Percentiles rank a stretch among this genome's conserved stretches.
Conservation (phyloP, 2,797 vertebrate species). For the Onychomys arenicola region DNA sequence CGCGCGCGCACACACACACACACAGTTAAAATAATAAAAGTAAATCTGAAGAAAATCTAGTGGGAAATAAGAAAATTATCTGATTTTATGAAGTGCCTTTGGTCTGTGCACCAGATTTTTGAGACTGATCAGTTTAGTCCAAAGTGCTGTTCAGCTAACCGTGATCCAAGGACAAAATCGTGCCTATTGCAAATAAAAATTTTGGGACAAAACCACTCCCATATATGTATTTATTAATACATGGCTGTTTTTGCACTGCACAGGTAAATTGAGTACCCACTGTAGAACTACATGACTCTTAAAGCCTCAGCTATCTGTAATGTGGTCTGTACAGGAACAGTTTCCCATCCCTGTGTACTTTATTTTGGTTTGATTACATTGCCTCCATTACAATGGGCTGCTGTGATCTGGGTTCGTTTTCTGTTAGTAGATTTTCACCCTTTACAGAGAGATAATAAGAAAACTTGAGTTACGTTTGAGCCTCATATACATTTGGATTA, state of each 20-base stretch:
- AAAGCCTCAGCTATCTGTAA: neutral
- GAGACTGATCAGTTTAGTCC: neutral
- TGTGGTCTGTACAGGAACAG: neutral
- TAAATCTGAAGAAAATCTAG: neutral
- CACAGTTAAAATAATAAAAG: neutral
- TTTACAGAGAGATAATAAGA: conserved; percentile 40
- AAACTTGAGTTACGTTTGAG: conserved; percentile 16
- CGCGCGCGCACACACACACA: neutral
- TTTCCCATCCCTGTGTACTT: neutral
- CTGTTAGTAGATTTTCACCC: neutral
- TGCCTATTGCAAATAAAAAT: conserved; percentile 49
- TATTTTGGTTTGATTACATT: neutral
- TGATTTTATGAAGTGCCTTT: conserved; percentile 42
- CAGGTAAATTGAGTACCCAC: neutral
- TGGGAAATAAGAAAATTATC: neutral
- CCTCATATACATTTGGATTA: conserved; percentile 9
- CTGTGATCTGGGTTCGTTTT: neutral
- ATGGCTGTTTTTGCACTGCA: neutral
- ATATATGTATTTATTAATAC: conserved; percentile 1
- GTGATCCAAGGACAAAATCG: neutral
- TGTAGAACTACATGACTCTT: neutral
- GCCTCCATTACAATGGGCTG: neutral
- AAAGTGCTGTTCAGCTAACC: neutral
- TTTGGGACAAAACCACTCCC: neutral
- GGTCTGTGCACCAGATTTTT: neutral